A percentile compares a stretch with the other conserved stretches of the same genome.
phyloP scores from a whole-genome alignment of 1,140 invertebrate species.

The Drosophila nigromelanica region DNA sequence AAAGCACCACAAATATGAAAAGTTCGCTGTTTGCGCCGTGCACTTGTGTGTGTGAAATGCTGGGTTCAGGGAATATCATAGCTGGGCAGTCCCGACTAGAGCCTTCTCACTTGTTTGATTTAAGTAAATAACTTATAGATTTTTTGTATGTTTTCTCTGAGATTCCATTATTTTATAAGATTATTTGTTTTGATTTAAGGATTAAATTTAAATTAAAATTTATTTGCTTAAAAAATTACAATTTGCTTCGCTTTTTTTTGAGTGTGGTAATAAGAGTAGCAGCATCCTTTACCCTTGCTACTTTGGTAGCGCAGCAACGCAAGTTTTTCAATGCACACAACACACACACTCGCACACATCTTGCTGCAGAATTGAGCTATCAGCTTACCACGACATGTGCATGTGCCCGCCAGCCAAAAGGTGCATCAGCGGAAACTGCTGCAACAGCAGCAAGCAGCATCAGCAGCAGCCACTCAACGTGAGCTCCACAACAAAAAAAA shows the following conservation, averaged over 20 bases:
- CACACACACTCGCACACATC: not conserved
- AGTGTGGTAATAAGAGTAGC: slow-evolving; percentile 31
- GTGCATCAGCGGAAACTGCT: slow-evolving; percentile 74
- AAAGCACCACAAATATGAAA: too few species aligned
- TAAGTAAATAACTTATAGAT: too few species aligned
- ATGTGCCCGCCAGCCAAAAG: slow-evolving; percentile 66
- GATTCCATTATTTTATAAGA: too few species aligned
- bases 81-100: too few species aligned
- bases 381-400: slow-evolving; percentile 67
- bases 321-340: slow-evolving; percentile 58
- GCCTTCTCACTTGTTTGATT: too few species aligned
- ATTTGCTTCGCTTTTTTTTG: not conserved
- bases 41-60: too few species aligned
- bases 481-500: slow-evolving; percentile 19
- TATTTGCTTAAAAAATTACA: too few species aligned
- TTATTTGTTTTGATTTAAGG: too few species aligned
- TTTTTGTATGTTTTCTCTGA: too few species aligned
- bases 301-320: slow-evolving; percentile 43
- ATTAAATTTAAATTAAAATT: too few species aligned
- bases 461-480: slow-evolving; percentile 61
- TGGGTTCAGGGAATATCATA: too few species aligned
- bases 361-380: slow-evolving; percentile 40
- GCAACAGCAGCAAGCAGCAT: slow-evolving; percentile 30
- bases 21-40: too few species aligned
- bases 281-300: slow-evolving; percentile 64